Evolutionary conservation across 2,888 invertebrate species (phyloP), one percentile per base, ranked within the genome.

Genomic region (Lordiphosa andalusiaca): DNA sequence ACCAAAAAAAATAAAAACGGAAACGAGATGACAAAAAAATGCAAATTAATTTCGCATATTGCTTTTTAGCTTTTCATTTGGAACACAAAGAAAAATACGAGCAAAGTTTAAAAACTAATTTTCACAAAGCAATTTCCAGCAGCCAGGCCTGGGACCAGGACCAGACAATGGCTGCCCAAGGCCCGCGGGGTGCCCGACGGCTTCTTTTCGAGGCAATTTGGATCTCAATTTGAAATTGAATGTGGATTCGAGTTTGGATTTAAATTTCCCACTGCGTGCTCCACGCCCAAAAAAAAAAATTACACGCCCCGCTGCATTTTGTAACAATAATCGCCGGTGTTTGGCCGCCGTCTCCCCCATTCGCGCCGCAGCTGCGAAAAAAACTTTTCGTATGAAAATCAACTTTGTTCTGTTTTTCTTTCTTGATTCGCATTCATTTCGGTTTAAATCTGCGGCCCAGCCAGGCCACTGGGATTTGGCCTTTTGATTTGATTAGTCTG

Each of bases 291-390:
- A 73, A 66, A 16, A 66, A 16, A 16, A 84, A 84, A 81, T 83
- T 81, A 84, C 85, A 83, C 67, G 73, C 71, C 61, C 66, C 63
- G 73, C 64, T 81, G 85, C 80, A 73, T 83, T 84, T 69, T 68
- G 83, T 73, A 67, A 80, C 80, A 81, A 81, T 81, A 81, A 81
- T 83, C 80, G 80, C 68, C 85, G 75, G 85, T 81, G 80, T 81
- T 82, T 78, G 84, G 65, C 67, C 51, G 53, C 56, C 59, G 51
- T 54, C 67, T 33, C 41, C 39, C 33, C n/a, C 39, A 73, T 58
- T 78, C 75, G 71, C 71, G 78, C 75, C 75, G 62, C 54, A 57
- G 21, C 4, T 35, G 35, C 25, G 2, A 35, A 38, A 59, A 80
- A 83, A 77, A 77, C 64, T 77, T 77, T 77, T 77, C 77, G 84